A percentile compares a stretch with the other conserved stretches of the same genome.
Conservation (phyloP, 2,113 vertebrate species). For the Anolis carolinensis region DNA sequence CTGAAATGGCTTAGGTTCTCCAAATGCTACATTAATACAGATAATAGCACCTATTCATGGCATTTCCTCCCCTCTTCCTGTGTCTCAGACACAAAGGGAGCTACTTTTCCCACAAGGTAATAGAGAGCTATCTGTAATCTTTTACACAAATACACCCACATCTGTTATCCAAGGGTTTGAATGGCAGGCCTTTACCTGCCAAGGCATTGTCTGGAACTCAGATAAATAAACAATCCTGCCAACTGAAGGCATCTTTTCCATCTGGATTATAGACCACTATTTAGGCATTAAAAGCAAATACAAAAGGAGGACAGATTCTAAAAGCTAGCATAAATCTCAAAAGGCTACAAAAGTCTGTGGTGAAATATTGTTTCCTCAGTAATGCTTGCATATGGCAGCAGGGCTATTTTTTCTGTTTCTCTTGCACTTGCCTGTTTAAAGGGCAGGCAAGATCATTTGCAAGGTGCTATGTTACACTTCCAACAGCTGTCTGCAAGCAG, state of each 20-base stretch:
- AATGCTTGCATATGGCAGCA: neutral
- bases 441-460: neutral
- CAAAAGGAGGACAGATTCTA: conserved; percentile 10
- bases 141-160: neutral
- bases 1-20: neutral
- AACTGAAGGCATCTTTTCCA: neutral
- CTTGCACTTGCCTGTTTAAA: conserved; percentile 7
- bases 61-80: neutral
- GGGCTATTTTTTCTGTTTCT: neutral
- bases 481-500: neutral
- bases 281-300: conserved; percentile 15
- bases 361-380: conserved; percentile 17
- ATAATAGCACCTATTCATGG: neutral
- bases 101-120: conserved; percentile 5
- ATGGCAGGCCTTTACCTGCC: neutral
- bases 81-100: neutral
- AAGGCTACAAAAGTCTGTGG: neutral
- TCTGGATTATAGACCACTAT: conserved; percentile 4
- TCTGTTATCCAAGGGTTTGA: conserved; percentile 15
- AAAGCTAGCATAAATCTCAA: conserved; percentile 8
- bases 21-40: neutral
- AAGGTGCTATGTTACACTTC: conserved; percentile 21
- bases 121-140: neutral
- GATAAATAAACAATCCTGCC: conserved; percentile 32
- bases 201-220: neutral